These are phyloP conservation scores for Mormoops blainvillei DNA, from an alignment of 2,113 vertebrate genomes.

Conservation along the genomic window DNA sequence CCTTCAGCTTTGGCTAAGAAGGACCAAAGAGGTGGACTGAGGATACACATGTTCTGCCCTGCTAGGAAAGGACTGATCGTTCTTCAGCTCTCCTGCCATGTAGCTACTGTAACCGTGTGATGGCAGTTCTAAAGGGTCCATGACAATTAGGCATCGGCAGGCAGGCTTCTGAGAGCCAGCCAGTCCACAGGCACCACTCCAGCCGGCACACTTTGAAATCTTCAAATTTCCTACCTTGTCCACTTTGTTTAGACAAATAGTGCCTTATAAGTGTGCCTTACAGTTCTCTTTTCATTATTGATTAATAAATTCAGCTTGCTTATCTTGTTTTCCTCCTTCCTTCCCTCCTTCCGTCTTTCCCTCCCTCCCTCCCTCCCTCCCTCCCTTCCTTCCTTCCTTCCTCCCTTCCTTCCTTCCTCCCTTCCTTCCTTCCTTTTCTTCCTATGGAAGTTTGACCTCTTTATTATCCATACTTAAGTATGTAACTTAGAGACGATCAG, in stretches of 20 bases:
- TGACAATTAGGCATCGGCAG: neutral
- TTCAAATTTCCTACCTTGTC: neutral
- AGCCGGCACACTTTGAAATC: neutral
- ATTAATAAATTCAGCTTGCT: neutral
- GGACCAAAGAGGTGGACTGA: accelerated
- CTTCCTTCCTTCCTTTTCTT: neutral
- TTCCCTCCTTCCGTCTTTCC: neutral
- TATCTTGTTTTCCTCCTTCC: neutral
- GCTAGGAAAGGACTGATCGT: neutral
- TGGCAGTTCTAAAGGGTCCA: neutral
- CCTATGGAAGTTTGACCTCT: neutral
- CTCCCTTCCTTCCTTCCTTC: no score
- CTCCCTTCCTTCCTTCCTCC: no score
- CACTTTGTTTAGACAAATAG: neutral
- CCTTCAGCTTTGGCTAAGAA: neutral
- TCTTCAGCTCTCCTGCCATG: neutral
- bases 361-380: neutral
- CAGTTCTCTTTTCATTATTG: neutral
- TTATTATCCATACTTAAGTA: neutral
- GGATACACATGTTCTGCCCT: neutral
- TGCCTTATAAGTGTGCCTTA: neutral
- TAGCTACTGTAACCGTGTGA: neutral
- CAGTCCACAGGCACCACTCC: neutral
- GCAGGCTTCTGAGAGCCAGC: neutral
- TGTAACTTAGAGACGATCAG: neutral